A percentile compares a stretch with the other conserved stretches of the same genome.
Evolutionary conservation across 2,113 vertebrate genomes (phyloP).

Genomic region (Numenius arquata): DNA sequence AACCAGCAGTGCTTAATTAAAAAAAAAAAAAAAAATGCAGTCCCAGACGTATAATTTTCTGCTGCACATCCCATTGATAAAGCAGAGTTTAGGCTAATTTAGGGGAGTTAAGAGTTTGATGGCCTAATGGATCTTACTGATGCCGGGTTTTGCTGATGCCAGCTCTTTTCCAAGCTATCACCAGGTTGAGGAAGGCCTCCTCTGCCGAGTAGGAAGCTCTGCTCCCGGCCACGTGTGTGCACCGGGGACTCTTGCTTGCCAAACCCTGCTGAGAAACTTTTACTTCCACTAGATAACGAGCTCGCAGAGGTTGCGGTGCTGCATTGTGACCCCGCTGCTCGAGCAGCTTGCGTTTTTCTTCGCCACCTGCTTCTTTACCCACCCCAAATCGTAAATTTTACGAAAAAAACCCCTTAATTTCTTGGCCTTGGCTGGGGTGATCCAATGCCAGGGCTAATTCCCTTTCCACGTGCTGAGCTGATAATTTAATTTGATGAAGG

Average conservation of each 20-base stretch:
- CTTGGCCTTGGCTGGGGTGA: background rate
- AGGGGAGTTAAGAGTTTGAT: background rate
- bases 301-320: rapidly evolving
- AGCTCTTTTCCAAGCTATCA: background rate
- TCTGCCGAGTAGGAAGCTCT: background rate
- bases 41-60: background rate
- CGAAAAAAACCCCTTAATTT: background rate
- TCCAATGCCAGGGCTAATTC: background rate
- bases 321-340: background rate
- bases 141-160: background rate
- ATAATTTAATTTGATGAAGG: background rate
- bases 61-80: rapidly evolving
- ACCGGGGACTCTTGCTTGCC: background rate
- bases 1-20: background rate
- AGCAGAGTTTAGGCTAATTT: background rate
- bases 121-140: background rate
- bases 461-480: background rate
- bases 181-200: background rate
- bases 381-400: background rate
- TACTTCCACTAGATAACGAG: background rate
- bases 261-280: background rate
- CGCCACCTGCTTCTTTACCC: rapidly evolving
- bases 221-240: background rate
- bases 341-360: background rate
- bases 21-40: background rate